Evolutionary conservation across 2,113 vertebrate genomes (phyloP).

Genomic region (Ciconia maguari): DNA sequence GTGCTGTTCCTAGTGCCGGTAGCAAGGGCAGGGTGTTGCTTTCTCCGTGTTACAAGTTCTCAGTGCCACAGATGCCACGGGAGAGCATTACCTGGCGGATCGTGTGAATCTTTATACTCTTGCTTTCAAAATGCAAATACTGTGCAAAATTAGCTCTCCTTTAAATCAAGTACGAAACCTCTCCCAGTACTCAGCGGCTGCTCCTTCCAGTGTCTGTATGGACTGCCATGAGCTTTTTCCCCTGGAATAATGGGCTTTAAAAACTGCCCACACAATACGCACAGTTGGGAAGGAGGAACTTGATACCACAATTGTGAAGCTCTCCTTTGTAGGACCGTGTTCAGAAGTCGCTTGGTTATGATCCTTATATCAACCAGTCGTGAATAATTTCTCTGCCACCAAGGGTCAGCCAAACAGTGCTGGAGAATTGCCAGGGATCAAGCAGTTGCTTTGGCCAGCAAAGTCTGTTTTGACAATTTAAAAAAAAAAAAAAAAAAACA

Average conservation of each 20-base stretch:
- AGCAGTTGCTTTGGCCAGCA: background rate
- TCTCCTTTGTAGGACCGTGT: background rate
- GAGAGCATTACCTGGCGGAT: background rate
- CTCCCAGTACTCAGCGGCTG: background rate
- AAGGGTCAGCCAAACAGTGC: background rate
- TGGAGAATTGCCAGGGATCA: background rate
- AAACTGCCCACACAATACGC: too few relatives aligned
- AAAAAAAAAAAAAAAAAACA: background rate
- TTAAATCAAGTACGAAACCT: rapidly evolving
- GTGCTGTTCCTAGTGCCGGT: background rate
- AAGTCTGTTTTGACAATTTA: background rate
- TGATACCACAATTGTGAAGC: background rate
- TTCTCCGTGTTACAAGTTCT: background rate
- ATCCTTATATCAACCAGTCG: background rate
- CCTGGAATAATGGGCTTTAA: background rate
- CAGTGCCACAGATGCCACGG: background rate
- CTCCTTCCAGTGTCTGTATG: background rate
- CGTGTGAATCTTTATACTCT: background rate
- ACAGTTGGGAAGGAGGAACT: background rate
- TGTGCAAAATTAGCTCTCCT: background rate
- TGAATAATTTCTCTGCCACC: background rate
- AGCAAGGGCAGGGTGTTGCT: background rate
- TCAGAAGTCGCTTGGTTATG: background rate
- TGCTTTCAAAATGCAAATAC: background rate
- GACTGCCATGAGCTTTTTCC: background rate